Base-by-base conservation (phyloP, 2,888 invertebrate species). In the Marronus borbonicus region DNA sequence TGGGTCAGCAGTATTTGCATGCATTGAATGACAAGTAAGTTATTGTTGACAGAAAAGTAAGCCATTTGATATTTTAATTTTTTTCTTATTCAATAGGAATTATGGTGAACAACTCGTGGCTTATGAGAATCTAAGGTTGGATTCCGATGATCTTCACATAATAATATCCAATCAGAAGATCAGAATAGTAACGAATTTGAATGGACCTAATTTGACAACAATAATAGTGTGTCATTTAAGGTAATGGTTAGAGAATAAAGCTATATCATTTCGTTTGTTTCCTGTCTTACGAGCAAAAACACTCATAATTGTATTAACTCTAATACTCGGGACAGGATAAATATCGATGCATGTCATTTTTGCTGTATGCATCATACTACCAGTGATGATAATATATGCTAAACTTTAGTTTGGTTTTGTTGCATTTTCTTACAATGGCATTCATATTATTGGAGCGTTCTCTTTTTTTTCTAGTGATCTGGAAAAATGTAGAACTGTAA, bases 61-160 rank as follows among this genome's bases (percentile, higher is more conserved):
- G 44, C 12, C 12, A 44, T 44, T 44, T 44, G 7, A 28, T 62
- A 24, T 8, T 3, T 24, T 8, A 14, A 8, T 44, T 72, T 69
- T 2, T n/a, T 55, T 83, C 82, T 44, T 76, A 87, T 55, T 55
- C 7, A 17, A 10, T 58, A 72, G 93, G 72, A 93, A 94, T 88
- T 94, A 93, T 87, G 88, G 89, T 20, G 97, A 97, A 89, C 91
- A 93, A 87, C 93, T 97, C 84, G 93, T 98, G 83, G 95, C 95
- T 5, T 95, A 95, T 88, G 96, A 97, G 86, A 91, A 92, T 83
- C 89, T 96, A 81, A 92, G 94, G 79, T 92, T 91, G 85, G 92
- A 94, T 79, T 91, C 93, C 72, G 95, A 95, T 88, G 96, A 97
- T 89, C 91, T 97, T 83, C 92, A 94, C 84, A 95, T 95, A 82